Base-by-base conservation (phyloP, 2,888 invertebrate genomes). In the Scaptomyza tumidula region DNA sequence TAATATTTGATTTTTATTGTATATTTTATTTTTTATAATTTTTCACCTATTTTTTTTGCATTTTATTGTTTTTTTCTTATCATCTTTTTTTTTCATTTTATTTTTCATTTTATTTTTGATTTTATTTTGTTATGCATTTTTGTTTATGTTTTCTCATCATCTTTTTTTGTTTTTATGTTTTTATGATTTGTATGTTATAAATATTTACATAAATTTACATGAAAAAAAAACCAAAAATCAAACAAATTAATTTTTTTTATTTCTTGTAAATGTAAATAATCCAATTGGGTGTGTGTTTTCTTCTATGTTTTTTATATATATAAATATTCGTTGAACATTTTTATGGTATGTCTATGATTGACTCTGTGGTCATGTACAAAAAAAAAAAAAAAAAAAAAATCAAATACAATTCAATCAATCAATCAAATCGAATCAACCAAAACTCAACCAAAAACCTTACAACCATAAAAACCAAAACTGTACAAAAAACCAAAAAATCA, bases 221-320 rank as follows among this genome's bases (percentile, higher is more conserved):
- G 63, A 71, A 80, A 80, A 54, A 57, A 65, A 67, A 78, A 53
- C 74, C 52, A 53, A 60, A 67, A 79, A 66, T 57, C 48, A 80
- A 35, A 37, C 65, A 88, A 86, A 83, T 84, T 88, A 88, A 80
- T 84, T 80, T 84, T 80, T 88, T 76, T 79, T 89, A 89, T 90
- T 89, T 89, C 90, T 90, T 91, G 91, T 91, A 91, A 90, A 91
- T 91, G 91, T 91, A 91, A 91, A 92, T 91, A 91, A 91, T 91
- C 91, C 91, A 90, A 91, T 92, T 91, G 92, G 92, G 91, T 92
- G 92, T 92, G 92, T 92, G 92, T 92, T 91, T 90, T 91, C 91
- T 91, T 91, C 91, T 91, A 91, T 91, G 91, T 91, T 91, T 91
- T 91, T 90, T 83, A 73, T 89, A 88, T 88, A 90, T 86, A 85